A percentile compares a stretch with the other conserved stretches of the same genome.
These are phyloP conservation scores for Deroplatys truncata DNA, from an alignment of 2,888 invertebrate genomes.

Conservation along the genomic window DNA sequence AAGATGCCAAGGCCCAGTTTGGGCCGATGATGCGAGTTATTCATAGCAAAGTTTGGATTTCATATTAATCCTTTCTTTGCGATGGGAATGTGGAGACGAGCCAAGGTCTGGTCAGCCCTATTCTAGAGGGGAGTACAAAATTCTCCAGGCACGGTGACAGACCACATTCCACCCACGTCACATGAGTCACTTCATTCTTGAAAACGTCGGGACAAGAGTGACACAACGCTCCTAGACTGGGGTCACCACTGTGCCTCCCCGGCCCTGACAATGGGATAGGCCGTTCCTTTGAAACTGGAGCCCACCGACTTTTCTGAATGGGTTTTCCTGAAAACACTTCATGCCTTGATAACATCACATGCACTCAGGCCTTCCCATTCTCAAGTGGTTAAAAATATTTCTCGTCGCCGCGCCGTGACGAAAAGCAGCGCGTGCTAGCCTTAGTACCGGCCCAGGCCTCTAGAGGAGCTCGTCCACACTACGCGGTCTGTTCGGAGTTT, in stretches of 20 bases:
- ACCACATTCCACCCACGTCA: no score
- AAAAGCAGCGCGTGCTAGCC: not conserved
- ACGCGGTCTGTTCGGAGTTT: not conserved
- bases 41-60: no score
- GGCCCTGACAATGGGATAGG: not conserved
- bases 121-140: no score
- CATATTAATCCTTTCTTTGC: no score
- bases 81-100: no score
- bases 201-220: no score
- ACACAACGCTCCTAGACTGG: no score
- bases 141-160: no score
- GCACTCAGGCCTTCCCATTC: slow-evolving; percentile 10
- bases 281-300: not conserved
- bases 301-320: not conserved
- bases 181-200: no score
- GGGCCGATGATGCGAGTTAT: no score
- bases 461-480: not conserved
- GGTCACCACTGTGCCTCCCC: not conserved
- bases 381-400: slow-evolving; percentile 21
- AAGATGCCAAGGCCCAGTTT: no score
- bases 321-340: not conserved
- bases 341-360: not conserved
- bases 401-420: not conserved
- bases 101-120: no score
- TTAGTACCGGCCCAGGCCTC: not conserved